These are phyloP conservation scores for Gobiocypris rarus DNA, from an alignment of 2,113 vertebrate genomes.

Conservation along the genomic window DNA sequence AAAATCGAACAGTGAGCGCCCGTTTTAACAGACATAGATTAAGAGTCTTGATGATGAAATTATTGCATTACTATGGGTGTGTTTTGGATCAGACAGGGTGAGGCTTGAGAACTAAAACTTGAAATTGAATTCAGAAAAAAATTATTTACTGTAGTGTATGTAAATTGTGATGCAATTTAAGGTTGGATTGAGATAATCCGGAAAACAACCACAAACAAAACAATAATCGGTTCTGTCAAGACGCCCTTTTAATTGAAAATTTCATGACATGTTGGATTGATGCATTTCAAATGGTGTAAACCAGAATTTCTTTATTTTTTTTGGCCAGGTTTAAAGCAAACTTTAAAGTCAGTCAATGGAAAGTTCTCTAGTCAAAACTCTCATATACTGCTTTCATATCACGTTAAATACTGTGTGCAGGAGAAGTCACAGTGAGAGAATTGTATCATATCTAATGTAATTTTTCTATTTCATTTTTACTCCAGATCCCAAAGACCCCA, in stretches of 20 bases:
- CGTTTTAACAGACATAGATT: background rate
- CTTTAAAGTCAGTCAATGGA: background rate
- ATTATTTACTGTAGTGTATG: background rate
- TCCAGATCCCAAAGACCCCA: conserved; percentile 96
- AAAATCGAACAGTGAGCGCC: too few species aligned
- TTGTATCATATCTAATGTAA: background rate
- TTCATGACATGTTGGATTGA: background rate
- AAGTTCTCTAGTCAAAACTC: background rate
- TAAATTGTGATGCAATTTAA: background rate
- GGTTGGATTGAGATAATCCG: background rate
- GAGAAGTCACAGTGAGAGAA: background rate
- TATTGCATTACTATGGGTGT: background rate
- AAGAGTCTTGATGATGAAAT: background rate
- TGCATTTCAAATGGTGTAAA: background rate
- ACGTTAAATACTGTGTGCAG: background rate
- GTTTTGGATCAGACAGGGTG: conserved; percentile 7
- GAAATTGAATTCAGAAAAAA: background rate
- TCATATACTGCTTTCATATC: background rate
- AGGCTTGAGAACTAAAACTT: background rate
- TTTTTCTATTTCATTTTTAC: conserved; percentile 3
- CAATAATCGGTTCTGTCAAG: background rate
- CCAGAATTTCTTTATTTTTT: background rate
- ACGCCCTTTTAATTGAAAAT: background rate
- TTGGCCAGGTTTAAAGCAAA: background rate
- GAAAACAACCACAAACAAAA: background rate